Conservation (phyloP, 2,797 vertebrate species). For the Gephyroberyx darwinii region DNA sequence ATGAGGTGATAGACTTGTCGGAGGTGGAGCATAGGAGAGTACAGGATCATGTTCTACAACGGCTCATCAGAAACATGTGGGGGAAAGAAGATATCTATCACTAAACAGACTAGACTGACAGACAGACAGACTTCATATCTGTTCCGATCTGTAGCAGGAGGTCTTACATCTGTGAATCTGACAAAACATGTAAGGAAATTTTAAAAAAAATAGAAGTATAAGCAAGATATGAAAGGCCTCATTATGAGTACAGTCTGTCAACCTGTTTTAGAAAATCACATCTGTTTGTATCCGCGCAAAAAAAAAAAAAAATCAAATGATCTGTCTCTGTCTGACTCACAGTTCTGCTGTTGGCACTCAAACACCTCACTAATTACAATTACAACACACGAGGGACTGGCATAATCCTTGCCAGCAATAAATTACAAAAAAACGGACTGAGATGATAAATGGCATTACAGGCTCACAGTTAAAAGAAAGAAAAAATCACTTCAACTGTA, state of each 20-base stretch:
- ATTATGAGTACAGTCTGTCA: constrained; percentile 48
- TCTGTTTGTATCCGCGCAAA: constrained; percentile 38
- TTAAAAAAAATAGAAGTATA: constrained; percentile 17
- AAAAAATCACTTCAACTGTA: constrained; percentile 41
- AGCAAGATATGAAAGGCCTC: constrained; percentile 1
- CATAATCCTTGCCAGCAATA: constrained; percentile 44
- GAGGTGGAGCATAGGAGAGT: constrained; percentile 74
- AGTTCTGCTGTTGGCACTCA: constrained; percentile 55
- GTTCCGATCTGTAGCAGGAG: constrained; percentile 21
- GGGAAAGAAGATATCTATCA: constrained; percentile 40
- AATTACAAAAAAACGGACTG: constrained; percentile 33
- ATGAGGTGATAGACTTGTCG: constrained; percentile 78
- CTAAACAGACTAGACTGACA: no score
- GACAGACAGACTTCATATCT: constrained; percentile 25
- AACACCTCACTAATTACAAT: constrained; percentile 62
- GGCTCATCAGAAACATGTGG: constrained; percentile 74
- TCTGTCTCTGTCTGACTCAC: constrained; percentile 38
- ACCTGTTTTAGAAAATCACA: constrained; percentile 44
- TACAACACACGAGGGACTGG: constrained; percentile 56
- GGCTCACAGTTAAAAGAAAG: constrained; percentile 24
- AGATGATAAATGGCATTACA: constrained; percentile 35
- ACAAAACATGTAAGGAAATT: constrained; percentile 21
- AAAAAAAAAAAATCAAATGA: constrained; percentile 21
- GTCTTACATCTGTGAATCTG: constrained; percentile 25
- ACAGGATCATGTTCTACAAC: constrained; percentile 68